phyloP scores from a whole-genome alignment of 2,113 vertebrate genomes.

The Arizona elegans region DNA sequence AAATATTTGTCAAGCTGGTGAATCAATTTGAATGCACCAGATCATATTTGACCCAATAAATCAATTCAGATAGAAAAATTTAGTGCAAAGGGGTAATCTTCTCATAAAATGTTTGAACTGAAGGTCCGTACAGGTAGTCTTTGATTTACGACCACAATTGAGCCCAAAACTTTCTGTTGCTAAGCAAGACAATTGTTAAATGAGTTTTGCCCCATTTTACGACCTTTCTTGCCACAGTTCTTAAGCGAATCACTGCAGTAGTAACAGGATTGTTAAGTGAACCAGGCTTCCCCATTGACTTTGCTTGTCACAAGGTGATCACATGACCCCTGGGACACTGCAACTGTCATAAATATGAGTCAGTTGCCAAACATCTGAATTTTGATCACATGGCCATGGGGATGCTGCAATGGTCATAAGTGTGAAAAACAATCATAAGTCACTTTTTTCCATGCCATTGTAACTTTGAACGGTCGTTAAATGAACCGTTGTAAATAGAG shows the following conservation, averaged over 20 bases:
- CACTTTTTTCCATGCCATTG: neutral
- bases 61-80: neutral
- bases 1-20: neutral
- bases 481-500: neutral
- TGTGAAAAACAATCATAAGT: neutral
- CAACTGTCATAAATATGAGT: too few species aligned
- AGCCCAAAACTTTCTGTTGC: neutral
- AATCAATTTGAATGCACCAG: neutral
- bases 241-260: neutral
- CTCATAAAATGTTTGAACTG: neutral
- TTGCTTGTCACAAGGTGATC: neutral
- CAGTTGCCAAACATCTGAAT: too few species aligned
- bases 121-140: neutral
- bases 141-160: neutral
- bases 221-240: neutral
- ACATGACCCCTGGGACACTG: neutral
- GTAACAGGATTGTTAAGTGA: neutral
- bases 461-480: neutral
- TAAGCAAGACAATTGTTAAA: neutral
- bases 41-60: neutral
- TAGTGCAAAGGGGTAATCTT: neutral
- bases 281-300: neutral
- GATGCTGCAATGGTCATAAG: too few species aligned
- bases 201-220: neutral
- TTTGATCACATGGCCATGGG: too few species aligned